phyloP scores from a whole-genome alignment of 2,797 vertebrate species.

The Sorex maritimensis region DNA sequence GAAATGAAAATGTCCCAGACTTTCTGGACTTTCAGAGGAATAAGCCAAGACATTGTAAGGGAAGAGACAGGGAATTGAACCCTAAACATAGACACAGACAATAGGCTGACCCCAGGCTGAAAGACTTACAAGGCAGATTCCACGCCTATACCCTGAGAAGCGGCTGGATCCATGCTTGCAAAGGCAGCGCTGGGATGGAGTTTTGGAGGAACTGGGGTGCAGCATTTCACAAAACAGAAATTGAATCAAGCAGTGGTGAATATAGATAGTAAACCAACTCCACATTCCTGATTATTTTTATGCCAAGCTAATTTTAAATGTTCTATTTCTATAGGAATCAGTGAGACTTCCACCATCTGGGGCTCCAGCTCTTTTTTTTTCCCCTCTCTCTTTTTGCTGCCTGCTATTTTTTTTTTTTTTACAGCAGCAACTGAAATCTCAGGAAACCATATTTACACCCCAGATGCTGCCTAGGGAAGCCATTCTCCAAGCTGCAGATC shows the following conservation, averaged over 20 bases:
- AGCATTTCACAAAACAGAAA: slow-evolving; percentile 60
- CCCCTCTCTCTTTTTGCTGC: slow-evolving; percentile 60
- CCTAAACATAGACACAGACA: background rate
- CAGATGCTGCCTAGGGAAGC: slow-evolving; percentile 72
- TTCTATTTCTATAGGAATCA: slow-evolving; percentile 77
- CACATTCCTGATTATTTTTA: slow-evolving; percentile 79
- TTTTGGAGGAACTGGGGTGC: background rate
- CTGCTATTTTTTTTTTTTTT: background rate
- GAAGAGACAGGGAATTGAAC: background rate
- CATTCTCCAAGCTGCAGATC: slow-evolving; percentile 71
- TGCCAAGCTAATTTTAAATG: slow-evolving; percentile 78
- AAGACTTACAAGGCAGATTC: background rate
- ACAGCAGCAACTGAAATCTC: slow-evolving; percentile 65
- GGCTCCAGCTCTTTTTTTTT: background rate
- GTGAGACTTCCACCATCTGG: slow-evolving; percentile 56
- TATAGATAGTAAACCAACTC: slow-evolving; percentile 68
- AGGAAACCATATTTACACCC: slow-evolving; percentile 69
- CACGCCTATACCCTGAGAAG: background rate
- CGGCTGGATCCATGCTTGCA: background rate
- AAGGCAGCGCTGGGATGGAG: background rate
- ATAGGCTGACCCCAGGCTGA: background rate
- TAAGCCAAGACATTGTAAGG: background rate
- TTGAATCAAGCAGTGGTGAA: slow-evolving; percentile 61
- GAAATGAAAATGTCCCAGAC: background rate
- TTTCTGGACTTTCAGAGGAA: background rate